Evolutionary conservation across 2,888 invertebrate species (phyloP).

Genomic region (Chalcis sispes): DNA sequence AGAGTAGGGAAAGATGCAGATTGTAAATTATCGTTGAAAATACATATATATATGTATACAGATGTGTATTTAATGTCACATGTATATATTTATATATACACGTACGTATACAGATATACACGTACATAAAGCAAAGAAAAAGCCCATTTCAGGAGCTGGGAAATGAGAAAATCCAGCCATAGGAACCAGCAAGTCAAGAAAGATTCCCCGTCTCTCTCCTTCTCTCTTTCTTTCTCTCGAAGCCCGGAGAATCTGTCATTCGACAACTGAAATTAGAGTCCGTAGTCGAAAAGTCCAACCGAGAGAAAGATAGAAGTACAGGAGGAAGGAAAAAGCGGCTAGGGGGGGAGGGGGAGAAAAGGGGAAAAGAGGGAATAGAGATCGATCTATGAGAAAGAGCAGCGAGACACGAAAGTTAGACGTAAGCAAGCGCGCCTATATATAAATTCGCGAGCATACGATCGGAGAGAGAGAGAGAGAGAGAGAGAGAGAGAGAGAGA

Average conservation of each 20-base stretch:
- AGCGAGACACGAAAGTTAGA: conserved; percentile 27
- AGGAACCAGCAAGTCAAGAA: not conserved
- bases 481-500: conserved; percentile 1
- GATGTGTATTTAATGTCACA: too few species aligned
- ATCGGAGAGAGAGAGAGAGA: not conserved
- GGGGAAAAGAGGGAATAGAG: conserved; percentile 17
- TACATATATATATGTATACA: too few species aligned
- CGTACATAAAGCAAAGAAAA: not conserved
- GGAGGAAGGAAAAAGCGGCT: not conserved
- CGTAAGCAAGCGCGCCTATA: not conserved
- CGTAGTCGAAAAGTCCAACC: conserved; percentile 29
- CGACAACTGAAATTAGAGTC: conserved; percentile 54
- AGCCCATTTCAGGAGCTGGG: not conserved
- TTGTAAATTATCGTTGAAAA: too few species aligned
- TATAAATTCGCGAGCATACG: not conserved
- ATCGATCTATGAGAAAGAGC: not conserved
- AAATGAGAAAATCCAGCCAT: conserved; percentile 37
- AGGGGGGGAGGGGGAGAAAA: not conserved
- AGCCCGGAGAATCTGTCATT: conserved; percentile 25
- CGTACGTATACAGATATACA: too few species aligned
- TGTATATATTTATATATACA: not conserved
- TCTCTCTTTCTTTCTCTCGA: too few species aligned
- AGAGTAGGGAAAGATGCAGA: too few species aligned
- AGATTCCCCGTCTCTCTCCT: too few species aligned
- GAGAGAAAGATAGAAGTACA: conserved; percentile 3